These are phyloP conservation scores for Virgularia gustaviana DNA, from an alignment of 92 coral and sea anemone genomes.

Conservation along the genomic window DNA sequence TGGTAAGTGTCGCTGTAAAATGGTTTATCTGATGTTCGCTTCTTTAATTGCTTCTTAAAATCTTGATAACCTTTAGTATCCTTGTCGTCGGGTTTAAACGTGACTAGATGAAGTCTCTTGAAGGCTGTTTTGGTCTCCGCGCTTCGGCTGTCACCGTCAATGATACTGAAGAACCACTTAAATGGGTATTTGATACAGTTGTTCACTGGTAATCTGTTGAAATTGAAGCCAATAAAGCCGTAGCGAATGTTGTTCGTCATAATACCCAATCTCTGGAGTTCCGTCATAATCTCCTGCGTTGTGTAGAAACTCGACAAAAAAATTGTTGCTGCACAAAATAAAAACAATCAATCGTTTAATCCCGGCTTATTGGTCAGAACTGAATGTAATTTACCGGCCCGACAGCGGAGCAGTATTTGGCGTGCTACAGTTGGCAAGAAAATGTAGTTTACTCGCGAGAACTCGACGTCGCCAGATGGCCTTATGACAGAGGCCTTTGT, in stretches of 20 bases:
- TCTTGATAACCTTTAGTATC: conserved; percentile 40
- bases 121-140: conserved; percentile 7
- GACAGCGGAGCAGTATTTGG: no score
- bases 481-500: no score
- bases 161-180: conserved; percentile 89
- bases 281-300: conserved; percentile 77
- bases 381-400: no score
- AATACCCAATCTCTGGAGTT: conserved; percentile 25
- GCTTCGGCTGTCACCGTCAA: not conserved
- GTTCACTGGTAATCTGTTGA: conserved; percentile 50
- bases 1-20: conserved; percentile 68
- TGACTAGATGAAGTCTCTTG: conserved; percentile 1
- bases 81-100: conserved; percentile 63
- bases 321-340: conserved; percentile 59
- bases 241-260: conserved; percentile 36
- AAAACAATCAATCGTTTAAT: not conserved
- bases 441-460: no score
- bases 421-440: no score
- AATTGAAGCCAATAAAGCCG: conserved; percentile 67
- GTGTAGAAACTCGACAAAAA: conserved; percentile 64
- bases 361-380: no score
- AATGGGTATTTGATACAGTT: conserved; percentile 49
- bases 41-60: conserved; percentile 64
- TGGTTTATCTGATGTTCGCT: conserved; percentile 59
- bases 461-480: not conserved